Evolutionary conservation across 2,113 vertebrate species (phyloP).

Genomic region (Opisthocomus hoazin): DNA sequence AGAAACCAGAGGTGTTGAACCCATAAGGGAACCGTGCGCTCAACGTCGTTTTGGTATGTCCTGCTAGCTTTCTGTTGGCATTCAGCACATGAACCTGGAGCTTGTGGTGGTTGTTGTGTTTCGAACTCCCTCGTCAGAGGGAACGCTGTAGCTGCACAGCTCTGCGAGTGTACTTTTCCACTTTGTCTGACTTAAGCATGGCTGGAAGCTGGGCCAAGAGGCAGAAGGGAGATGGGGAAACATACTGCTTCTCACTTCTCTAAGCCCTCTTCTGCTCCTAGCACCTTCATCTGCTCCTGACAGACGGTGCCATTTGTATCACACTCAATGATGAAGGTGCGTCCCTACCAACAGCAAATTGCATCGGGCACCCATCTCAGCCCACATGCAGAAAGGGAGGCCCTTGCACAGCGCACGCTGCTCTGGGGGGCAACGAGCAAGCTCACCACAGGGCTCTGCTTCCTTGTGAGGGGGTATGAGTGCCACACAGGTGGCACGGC

Average conservation of each 20-base stretch:
- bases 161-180: neutral
- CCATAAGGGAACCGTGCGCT: fast-evolving
- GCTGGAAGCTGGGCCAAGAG: neutral
- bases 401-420: neutral
- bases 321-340: neutral
- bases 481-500: fast-evolving
- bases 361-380: neutral
- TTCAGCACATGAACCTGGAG: neutral
- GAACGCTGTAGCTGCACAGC: neutral
- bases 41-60: neutral
- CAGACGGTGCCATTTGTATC: too few species aligned
- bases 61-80: neutral
- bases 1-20: neutral
- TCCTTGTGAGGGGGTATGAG: neutral
- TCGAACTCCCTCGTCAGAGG: fast-evolving
- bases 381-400: neutral
- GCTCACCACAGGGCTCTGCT: neutral
- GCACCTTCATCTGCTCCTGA: fast-evolving
- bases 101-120: neutral
- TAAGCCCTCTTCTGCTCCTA: neutral
- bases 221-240: neutral
- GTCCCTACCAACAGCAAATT: neutral
- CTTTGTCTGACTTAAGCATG: neutral
- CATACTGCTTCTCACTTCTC: neutral
- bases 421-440: neutral